phyloP scores from a whole-genome alignment of 2,888 invertebrate species.

The Synergus japonicus region DNA sequence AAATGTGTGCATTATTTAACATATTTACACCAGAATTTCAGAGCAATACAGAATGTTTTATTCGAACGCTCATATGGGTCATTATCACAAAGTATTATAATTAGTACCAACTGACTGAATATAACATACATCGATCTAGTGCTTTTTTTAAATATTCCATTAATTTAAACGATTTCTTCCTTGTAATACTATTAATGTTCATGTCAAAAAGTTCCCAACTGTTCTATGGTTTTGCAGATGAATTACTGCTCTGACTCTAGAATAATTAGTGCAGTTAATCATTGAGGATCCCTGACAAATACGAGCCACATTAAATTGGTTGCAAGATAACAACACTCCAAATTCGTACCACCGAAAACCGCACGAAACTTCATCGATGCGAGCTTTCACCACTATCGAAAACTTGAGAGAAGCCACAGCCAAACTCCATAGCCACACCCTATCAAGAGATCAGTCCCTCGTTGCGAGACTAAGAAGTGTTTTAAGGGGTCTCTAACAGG shows the following conservation, averaged over 20 bases:
- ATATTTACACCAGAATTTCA: not conserved
- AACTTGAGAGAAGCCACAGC: conserved; percentile 7
- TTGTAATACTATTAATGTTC: too few relatives aligned
- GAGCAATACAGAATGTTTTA: too few relatives aligned
- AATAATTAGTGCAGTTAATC: not conserved
- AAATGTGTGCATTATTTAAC: not conserved
- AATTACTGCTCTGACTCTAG: not conserved
- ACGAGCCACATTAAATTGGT: not conserved
- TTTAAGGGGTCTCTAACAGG: not conserved
- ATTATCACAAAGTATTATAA: too few relatives aligned
- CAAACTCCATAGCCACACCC: not conserved
- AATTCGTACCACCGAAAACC: not conserved
- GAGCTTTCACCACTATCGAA: conserved; percentile 9
- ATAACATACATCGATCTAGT: too few relatives aligned
- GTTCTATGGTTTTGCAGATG: not conserved
- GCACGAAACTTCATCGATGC: not conserved
- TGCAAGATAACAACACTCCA: conserved; percentile 11
- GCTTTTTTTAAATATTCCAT: too few relatives aligned
- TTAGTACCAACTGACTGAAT: too few relatives aligned
- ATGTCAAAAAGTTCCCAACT: too few relatives aligned
- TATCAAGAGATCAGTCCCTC: not conserved
- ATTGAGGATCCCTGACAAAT: not conserved
- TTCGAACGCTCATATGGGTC: too few relatives aligned
- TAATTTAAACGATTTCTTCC: too few relatives aligned
- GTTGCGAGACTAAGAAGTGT: not conserved